Percentiles rank a stretch among this genome's conserved stretches.
These are phyloP conservation scores for Agapornis canus DNA, from an alignment of 2,797 vertebrate genomes.

Conservation along the genomic window DNA sequence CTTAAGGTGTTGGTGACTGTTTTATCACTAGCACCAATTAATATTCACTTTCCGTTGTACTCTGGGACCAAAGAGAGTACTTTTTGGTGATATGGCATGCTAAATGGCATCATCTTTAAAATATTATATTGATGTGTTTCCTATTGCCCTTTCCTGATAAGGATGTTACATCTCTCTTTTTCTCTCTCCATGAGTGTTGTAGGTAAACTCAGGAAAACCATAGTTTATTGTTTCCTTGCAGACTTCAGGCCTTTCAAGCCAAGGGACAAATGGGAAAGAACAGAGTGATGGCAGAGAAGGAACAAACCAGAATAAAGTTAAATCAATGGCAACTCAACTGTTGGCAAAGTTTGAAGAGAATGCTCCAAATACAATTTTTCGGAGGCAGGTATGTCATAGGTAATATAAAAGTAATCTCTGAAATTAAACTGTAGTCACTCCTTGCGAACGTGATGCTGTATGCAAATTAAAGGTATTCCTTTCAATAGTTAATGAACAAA, in stretches of 20 bases:
- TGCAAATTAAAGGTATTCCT: not conserved
- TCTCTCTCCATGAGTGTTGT: not conserved
- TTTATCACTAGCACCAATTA: not conserved
- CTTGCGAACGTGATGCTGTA: not conserved
- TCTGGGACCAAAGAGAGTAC: not conserved
- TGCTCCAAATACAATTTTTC: conserved; percentile 73
- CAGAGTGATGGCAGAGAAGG: conserved; percentile 77
- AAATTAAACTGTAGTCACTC: not conserved
- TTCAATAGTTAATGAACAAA: not conserved
- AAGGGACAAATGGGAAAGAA: conserved; percentile 72
- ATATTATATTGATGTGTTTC: not conserved
- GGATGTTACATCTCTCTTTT: not conserved
- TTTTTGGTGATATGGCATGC: not conserved
- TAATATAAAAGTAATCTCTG: not conserved
- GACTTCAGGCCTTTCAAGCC: conserved; percentile 80
- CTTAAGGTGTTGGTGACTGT: not conserved
- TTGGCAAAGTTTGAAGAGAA: conserved; percentile 94
- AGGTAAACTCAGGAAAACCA: not conserved
- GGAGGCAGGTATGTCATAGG: conserved; percentile 83
- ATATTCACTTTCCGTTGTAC: not conserved
- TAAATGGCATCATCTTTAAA: not conserved
- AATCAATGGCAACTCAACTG: conserved; percentile 92
- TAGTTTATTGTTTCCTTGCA: conserved; percentile 53
- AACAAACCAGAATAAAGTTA: conserved; percentile 89
- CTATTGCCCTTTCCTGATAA: not conserved